Conservation (phyloP, 2,113 vertebrate species). For the Pelmatolapia mariae region DNA sequence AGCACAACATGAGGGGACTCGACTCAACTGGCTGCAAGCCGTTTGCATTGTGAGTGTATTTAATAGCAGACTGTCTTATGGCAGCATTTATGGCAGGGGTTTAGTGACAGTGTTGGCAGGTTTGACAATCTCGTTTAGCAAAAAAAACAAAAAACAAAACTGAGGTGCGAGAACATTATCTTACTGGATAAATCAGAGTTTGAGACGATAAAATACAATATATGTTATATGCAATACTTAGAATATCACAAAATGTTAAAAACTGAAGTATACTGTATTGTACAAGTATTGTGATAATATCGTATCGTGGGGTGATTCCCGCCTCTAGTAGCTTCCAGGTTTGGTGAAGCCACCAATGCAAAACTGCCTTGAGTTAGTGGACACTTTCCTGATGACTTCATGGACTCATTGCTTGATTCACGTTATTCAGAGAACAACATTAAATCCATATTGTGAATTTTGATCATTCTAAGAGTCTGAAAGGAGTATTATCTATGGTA, state of each 20-base stretch:
- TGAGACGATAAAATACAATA: background rate
- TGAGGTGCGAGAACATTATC: fast-evolving
- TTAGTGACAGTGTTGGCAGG: background rate
- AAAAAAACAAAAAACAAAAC: background rate
- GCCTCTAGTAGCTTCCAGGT: background rate
- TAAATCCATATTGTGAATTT: background rate
- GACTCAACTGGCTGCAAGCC: background rate
- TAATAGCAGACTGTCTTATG: background rate
- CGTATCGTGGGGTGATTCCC: background rate
- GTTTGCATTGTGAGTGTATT: background rate
- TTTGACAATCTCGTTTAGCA: background rate
- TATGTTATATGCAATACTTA: background rate
- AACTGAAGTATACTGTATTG: background rate
- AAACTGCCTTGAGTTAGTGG: background rate
- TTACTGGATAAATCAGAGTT: background rate
- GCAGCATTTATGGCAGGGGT: background rate
- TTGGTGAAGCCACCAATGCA: background rate
- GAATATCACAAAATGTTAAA: background rate
- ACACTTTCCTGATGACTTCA: background rate
- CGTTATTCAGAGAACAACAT: background rate
- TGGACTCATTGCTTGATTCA: background rate
- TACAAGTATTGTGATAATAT: background rate
- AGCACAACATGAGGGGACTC: background rate
- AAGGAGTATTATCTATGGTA: background rate
- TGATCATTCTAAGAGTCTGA: background rate